Evolutionary conservation across 1,140 invertebrate genomes (phyloP).

Genomic region (Stenopsyche tienmushanensis): DNA sequence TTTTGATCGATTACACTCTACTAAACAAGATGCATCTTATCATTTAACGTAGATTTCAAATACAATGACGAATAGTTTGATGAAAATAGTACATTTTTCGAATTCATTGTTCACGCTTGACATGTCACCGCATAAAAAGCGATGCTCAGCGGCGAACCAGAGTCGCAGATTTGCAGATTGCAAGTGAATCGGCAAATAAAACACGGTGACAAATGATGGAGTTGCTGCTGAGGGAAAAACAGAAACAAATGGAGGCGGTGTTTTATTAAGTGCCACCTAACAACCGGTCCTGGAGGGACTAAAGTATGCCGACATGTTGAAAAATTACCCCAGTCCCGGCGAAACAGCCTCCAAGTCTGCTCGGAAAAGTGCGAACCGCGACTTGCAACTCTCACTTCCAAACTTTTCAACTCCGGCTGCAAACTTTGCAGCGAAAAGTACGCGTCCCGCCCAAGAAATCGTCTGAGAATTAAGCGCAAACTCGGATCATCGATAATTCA

Average conservation of each 20-base stretch:
- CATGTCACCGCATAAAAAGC: no score
- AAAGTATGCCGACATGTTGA: background rate
- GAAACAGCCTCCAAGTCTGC: background rate
- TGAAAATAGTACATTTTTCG: no score
- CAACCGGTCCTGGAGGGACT: background rate
- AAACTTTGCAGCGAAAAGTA: no score
- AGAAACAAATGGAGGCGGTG: constrained; percentile 25
- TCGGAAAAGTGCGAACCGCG: background rate
- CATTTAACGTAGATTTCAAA: no score
- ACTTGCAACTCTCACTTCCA: background rate
- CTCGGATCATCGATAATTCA: no score
- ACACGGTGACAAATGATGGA: constrained; percentile 27
- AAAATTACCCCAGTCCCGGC: constrained; percentile 20
- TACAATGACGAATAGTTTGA: no score
- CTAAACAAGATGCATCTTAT: no score
- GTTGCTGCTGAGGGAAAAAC: constrained; percentile 12
- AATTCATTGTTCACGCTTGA: no score
- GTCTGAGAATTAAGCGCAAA: no score
- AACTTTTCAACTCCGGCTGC: background rate
- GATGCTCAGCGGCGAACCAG: no score
- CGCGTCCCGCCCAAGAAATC: no score
- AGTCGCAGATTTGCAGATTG: constrained; percentile 18
- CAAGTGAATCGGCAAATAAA: constrained; percentile 26
- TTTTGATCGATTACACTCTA: no score
- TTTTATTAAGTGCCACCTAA: constrained; percentile 28